These are phyloP conservation scores for Stenopsyche tienmushanensis DNA, from an alignment of 1,140 invertebrate species.

Conservation along the genomic window DNA sequence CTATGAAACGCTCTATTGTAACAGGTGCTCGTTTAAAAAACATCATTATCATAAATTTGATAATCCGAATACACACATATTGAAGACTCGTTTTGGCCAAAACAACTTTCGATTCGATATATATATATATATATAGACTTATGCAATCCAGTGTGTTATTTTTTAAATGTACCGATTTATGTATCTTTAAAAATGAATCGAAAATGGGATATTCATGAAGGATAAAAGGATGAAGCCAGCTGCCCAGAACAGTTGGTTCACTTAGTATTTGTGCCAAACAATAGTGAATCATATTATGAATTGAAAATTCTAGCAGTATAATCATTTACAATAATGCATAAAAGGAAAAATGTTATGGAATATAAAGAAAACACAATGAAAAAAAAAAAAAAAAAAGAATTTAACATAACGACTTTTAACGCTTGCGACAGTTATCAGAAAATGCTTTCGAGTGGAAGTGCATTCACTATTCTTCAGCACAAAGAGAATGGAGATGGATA, in stretches of 20 bases:
- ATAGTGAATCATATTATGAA: conserved; percentile 62
- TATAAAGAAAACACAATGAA: neutral
- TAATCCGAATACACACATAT: no score
- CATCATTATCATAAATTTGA: no score
- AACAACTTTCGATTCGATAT: no score
- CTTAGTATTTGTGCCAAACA: conserved; percentile 68
- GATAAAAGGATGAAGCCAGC: conserved; percentile 14
- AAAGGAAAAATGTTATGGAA: neutral
- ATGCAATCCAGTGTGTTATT: no score
- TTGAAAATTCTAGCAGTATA: neutral
- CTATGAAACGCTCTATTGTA: no score
- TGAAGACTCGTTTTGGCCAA: no score
- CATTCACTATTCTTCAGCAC: conserved; percentile 60
- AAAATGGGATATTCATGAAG: neutral
- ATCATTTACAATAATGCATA: neutral
- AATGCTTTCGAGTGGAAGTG: conserved; percentile 49
- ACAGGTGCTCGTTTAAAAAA: no score
- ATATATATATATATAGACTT: no score
- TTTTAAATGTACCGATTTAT: no score
- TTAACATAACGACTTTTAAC: no score
- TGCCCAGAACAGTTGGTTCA: conserved; percentile 20
- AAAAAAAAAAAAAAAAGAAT: no score
- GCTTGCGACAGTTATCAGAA: conserved; percentile 29
- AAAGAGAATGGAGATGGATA: conserved; percentile 36
- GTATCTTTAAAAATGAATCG: no score